Evolutionary conservation across 2,888 invertebrate species (phyloP).

Genomic region (Toxonevra muliebris): DNA sequence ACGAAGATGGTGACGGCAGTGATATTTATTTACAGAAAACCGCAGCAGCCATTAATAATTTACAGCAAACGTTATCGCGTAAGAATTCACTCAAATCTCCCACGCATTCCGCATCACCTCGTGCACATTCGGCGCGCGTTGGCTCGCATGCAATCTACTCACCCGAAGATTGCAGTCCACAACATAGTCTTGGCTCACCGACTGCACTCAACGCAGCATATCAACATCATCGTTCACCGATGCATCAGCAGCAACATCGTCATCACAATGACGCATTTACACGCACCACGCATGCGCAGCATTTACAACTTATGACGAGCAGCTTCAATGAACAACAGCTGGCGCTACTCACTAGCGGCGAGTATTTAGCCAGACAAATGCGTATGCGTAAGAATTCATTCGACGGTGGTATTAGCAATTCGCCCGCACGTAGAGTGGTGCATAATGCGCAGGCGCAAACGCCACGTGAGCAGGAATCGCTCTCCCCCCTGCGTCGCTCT

Average conservation of each 20-base stretch:
- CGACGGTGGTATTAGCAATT: constrained; percentile 52
- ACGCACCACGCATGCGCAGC: constrained; percentile 32
- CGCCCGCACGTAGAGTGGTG: constrained; percentile 37
- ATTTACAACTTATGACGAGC: constrained; percentile 59
- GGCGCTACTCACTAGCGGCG: constrained; percentile 58
- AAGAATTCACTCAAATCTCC: constrained; percentile 63
- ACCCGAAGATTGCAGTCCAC: constrained; percentile 59
- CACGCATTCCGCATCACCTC: constrained; percentile 49
- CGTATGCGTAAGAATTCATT: constrained; percentile 64
- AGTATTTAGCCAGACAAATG: constrained; percentile 57
- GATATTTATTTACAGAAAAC: constrained; percentile 70
- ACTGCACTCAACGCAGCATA: constrained; percentile 13
- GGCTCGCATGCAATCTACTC: constrained; percentile 47
- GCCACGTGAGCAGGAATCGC: constrained; percentile 39
- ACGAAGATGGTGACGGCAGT: constrained; percentile 39
- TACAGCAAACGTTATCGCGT: constrained; percentile 60
- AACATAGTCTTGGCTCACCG: constrained; percentile 55
- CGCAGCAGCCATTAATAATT: constrained; percentile 58
- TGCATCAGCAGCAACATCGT: constrained; percentile 50
- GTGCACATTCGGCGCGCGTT: constrained; percentile 43
- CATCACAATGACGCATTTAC: constrained; percentile 38
- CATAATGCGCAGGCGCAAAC: constrained; percentile 42
- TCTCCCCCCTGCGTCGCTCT: constrained; percentile 71
- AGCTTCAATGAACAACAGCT: constrained; percentile 64
- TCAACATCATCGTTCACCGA: constrained; percentile 45